Evolutionary conservation across 1,140 invertebrate genomes (phyloP).

Genomic region (Drosophila pseudoananassae): DNA sequence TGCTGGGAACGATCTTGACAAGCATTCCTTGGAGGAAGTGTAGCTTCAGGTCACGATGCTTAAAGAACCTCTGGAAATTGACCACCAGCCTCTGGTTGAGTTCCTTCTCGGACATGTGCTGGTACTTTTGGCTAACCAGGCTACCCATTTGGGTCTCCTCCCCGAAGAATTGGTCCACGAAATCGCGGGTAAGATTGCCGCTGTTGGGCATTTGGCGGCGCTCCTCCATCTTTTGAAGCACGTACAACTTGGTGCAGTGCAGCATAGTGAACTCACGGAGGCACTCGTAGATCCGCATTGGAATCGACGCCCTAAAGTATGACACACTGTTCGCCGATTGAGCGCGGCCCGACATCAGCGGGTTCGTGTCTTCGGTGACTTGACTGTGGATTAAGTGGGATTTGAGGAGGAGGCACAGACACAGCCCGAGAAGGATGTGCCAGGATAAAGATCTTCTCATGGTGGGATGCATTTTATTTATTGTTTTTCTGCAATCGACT

Average conservation of each 20-base stretch:
- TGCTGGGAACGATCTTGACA: slow-evolving; percentile 80
- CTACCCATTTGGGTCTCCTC: slow-evolving; percentile 68
- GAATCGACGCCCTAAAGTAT: slow-evolving; percentile 78
- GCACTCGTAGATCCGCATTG: slow-evolving; percentile 80
- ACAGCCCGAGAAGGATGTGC: slow-evolving; percentile 58
- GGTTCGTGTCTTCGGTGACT: slow-evolving; percentile 56
- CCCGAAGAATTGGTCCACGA: slow-evolving; percentile 77
- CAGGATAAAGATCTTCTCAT: slow-evolving; percentile 21
- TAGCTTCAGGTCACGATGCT: slow-evolving; percentile 81
- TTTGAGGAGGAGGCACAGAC: slow-evolving; percentile 24
- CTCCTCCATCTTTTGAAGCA: slow-evolving; percentile 80
- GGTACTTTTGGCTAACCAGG: slow-evolving; percentile 65
- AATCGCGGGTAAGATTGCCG: slow-evolving; percentile 78
- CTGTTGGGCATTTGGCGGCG: slow-evolving; percentile 48
- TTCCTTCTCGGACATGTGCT: slow-evolving; percentile 70
- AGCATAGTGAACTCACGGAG: slow-evolving; percentile 64
- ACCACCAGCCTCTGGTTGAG: slow-evolving; percentile 69
- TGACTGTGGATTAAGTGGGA: slow-evolving; percentile 18
- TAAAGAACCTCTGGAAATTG: slow-evolving; percentile 79
- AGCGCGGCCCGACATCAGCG: slow-evolving; percentile 7
- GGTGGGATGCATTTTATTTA: slow-evolving; percentile 24
- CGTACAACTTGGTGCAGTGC: slow-evolving; percentile 82
- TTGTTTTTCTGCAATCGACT: slow-evolving; percentile 11
- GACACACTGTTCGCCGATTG: slow-evolving; percentile 53
- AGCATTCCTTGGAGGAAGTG: slow-evolving; percentile 77